These are phyloP conservation scores for Willisornis vidua DNA, from an alignment of 2,113 vertebrate species.

Conservation along the genomic window DNA sequence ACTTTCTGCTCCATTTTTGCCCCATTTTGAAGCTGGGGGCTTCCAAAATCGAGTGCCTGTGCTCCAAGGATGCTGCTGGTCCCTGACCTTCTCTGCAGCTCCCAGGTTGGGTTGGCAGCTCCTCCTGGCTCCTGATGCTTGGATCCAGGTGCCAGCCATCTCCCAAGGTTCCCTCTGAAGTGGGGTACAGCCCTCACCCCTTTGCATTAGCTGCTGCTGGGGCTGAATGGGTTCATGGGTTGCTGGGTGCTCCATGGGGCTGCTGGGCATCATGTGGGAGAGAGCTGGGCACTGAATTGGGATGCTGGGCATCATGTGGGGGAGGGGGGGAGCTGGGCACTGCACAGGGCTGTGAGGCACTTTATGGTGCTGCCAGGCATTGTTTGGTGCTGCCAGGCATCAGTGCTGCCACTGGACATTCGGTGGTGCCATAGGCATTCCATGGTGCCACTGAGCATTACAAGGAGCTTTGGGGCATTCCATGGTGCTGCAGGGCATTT, in stretches of 20 bases:
- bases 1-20: background rate
- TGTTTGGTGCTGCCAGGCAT: accelerated
- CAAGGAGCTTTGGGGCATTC: accelerated
- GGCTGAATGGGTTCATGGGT: background rate
- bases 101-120: background rate
- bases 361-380: accelerated
- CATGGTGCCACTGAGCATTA: background rate
- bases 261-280: accelerated
- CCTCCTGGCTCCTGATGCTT: background rate
- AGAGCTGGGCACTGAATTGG: background rate
- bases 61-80: background rate
- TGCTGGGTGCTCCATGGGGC: accelerated
- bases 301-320: background rate
- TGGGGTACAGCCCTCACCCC: background rate
- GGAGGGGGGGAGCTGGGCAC: accelerated
- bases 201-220: background rate
- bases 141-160: accelerated
- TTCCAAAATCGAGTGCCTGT: background rate
- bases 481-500: accelerated
- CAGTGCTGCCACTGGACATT: accelerated
- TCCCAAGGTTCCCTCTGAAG: background rate
- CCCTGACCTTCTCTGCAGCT: background rate
- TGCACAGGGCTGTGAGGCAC: accelerated
- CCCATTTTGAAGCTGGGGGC: background rate
- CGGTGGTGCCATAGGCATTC: accelerated